Percentiles rank a stretch among this genome's conserved stretches.
These are phyloP conservation scores for Nycticebus coucang DNA, from an alignment of 2,113 vertebrate genomes.

Conservation along the genomic window DNA sequence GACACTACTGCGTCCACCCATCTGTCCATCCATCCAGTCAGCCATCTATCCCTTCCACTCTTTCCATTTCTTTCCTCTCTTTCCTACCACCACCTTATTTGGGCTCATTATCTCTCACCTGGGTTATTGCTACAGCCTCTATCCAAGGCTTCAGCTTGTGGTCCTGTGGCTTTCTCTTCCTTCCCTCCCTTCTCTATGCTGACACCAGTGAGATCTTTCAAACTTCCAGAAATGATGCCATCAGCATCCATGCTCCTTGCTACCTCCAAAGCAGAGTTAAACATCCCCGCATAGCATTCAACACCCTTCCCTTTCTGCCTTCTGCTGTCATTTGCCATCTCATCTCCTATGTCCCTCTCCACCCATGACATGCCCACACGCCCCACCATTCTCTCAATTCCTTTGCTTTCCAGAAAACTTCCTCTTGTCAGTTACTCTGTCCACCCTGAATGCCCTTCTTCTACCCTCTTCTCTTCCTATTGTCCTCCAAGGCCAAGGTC, in stretches of 20 bases:
- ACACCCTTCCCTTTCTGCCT: background rate
- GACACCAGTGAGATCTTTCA: constrained; percentile 4
- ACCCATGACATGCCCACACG: background rate
- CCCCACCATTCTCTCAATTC: background rate
- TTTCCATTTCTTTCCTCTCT: background rate
- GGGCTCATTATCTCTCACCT: background rate
- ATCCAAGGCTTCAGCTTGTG: background rate
- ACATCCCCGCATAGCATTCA: background rate
- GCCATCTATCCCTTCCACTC: background rate
- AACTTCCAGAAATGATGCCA: background rate
- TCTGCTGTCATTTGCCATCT: background rate
- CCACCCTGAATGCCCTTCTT: background rate
- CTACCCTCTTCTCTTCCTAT: background rate
- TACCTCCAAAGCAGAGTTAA: background rate
- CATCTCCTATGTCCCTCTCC: background rate
- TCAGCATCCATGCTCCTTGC: background rate
- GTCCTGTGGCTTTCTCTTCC: background rate
- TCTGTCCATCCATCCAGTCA: background rate
- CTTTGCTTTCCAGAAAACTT: background rate
- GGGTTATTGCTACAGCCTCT: background rate
- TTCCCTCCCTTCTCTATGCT: constrained; percentile 1
- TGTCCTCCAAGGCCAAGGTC: constrained; percentile 9
- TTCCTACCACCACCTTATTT: background rate
- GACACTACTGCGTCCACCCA: background rate
- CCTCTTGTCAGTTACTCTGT: background rate